Conservation (phyloP, 2,797 vertebrate species). For the Merluccius polli region DNA sequence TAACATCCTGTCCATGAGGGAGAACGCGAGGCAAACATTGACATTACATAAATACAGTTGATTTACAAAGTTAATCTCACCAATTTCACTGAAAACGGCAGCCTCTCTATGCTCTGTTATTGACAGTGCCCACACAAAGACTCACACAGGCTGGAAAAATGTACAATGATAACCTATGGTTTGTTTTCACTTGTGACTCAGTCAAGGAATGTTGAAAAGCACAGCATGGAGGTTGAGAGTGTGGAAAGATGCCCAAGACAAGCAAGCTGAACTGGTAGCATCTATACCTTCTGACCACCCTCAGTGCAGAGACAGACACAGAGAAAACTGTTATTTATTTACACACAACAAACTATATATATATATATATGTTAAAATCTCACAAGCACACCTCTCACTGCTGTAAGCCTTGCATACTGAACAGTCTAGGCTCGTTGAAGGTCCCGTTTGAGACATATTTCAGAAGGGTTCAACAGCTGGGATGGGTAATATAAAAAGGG, state of each 20-base stretch:
- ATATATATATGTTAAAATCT: neutral
- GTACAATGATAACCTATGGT: neutral
- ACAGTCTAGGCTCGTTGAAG: neutral
- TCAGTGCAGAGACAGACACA: neutral
- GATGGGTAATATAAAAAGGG: neutral
- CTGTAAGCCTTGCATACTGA: neutral
- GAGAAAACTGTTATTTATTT: neutral
- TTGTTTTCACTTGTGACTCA: neutral
- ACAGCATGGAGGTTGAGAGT: neutral
- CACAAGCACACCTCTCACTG: neutral
- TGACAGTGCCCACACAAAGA: neutral
- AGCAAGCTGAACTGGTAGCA: neutral
- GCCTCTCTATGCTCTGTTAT: no score
- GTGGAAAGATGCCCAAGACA: neutral
- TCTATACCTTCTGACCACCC: neutral
- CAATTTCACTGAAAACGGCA: no score
- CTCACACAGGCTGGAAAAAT: neutral
- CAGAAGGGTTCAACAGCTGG: neutral
- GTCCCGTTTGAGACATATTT: neutral
- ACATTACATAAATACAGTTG: no score
- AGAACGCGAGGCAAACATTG: no score
- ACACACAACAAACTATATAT: neutral
- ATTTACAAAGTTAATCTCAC: no score
- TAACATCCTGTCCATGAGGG: no score
- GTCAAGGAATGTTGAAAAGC: neutral